Evolutionary conservation across 2,797 vertebrate species (phyloP), one percentile per base, ranked within the genome.

Genomic region (Taeniopygia guttata): DNA sequence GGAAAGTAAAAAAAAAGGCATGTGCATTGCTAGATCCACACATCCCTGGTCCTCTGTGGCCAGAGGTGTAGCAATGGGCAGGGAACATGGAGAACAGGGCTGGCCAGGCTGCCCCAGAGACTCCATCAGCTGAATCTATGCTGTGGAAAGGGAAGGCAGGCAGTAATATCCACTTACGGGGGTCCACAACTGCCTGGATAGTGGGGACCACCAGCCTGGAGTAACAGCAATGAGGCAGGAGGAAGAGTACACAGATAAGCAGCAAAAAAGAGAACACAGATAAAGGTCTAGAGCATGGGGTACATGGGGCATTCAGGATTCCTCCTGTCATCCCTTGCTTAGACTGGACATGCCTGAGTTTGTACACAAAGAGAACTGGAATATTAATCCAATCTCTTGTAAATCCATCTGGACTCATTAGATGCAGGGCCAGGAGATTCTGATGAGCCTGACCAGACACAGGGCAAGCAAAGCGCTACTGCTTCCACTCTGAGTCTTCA

Each of bases 1-100:
- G 29, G 12, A 58, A 59, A 77, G 32, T 49, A 5, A 58, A 76
- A 87, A 87, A 60, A 46, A 42, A 40, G n/a, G 17, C 36, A 42
- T 1, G 0, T 45, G 13, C 34, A 29, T 42, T 1, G 0, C 36
- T 59, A 52, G 23, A 46, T 63, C 17, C 30, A n/a, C 4, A 19
- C 13, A 45, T 18, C 19, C 55, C 49, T 43, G 8, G 7, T 20
- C 40, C 25, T 66, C 32, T 55, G 23, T 36, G 54, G 23, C 20
- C 59, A 89, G n/a, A 73, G 42, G 12, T 8, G 7, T 7, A 49
- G 59, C 79, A 56, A 23, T 7, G 10, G 10, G 15, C n/a, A 77
- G 17, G 8, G 19, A 26, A 26, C 0, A 0, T 2, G 10, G 43
- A 26, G 32, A 62, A 20, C 1, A 5, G 9, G 30, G 20, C 42